phyloP scores from a whole-genome alignment of 2,113 vertebrate genomes.

The Tragelaphus buxtoni region DNA sequence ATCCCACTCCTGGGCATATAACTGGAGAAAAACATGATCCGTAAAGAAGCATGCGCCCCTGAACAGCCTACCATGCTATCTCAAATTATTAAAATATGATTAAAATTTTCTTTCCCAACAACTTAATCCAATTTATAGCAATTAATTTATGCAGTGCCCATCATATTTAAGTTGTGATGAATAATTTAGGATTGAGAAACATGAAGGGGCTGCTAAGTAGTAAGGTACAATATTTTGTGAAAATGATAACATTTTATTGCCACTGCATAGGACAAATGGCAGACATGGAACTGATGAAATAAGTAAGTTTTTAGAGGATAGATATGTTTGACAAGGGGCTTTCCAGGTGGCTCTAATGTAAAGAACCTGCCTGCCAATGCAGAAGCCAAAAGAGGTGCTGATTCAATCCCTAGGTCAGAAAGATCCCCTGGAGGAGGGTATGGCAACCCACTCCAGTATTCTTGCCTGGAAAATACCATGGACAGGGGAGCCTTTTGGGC shows the following conservation, averaged over 20 bases:
- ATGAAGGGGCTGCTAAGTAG: not conserved
- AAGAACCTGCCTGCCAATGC: not conserved
- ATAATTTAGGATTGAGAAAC: not conserved
- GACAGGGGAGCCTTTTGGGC: not conserved
- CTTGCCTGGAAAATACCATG: not conserved
- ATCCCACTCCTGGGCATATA: not conserved
- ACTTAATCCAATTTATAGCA: not conserved
- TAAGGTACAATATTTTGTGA: not conserved
- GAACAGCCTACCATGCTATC: not conserved
- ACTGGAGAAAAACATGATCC: accelerated
- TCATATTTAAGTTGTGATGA: not conserved
- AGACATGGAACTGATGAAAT: not conserved
- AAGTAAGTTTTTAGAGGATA: not conserved
- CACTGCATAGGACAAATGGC: not conserved
- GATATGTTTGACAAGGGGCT: not conserved
- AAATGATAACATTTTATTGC: not conserved
- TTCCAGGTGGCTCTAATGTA: not conserved
- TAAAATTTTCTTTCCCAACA: not conserved
- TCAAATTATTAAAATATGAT: not conserved
- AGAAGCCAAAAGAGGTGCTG: not conserved
- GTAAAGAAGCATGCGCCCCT: not conserved
- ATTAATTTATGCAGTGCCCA: not conserved
- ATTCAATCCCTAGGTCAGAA: not conserved
- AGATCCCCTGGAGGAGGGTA: not conserved
- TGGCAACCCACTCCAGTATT: not conserved